Base-by-base conservation (phyloP, 2,113 vertebrate genomes). In the Ophiodon elongatus region DNA sequence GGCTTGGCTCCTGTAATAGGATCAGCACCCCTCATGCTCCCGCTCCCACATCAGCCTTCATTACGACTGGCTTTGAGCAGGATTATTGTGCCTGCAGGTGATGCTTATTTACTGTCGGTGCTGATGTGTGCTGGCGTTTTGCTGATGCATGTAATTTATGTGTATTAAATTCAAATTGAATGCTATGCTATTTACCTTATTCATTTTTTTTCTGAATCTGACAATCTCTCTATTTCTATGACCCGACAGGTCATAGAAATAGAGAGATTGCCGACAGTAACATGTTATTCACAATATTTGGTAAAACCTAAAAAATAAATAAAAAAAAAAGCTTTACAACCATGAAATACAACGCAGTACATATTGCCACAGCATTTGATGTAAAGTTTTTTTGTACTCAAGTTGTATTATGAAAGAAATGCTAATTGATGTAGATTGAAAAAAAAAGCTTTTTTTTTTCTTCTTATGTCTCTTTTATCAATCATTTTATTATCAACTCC, bases 1-100 rank as follows among this genome's bases (percentile, higher is more conserved):
- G 2, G 83, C 86, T 85, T 73, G 80, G 69, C 45, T 67, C 1
- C 72, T 78, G 68, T 93, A 94, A 94, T 89, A 77, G 91, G 91
- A 93, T 94, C 89, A 93, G n/a, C 77, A 63, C 70, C 85, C 84
- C 74, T 78, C 73, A 63, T 71, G 66, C 82, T 66, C 86, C 79
- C 73, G 80, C 69, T 82, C n/a, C n/a, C 72, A 60, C 88, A 86
- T 67, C 80, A 79, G 71, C 69, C 84, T 68, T 88, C 67, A 89
- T 80, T 86, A 86, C 67, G 25, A 39, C 75, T 45, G 21, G 82
- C 84, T 87, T 78, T 78, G 72, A 81, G 84, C 45, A 23, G 87
- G 90, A 93, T 92, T 92, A 90, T 37, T 85, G 77, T 60, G 76
- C 57, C 63, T 80, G 73, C 0, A 27, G 62, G 27, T 87, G 81